phyloP scores from a whole-genome alignment of 2,113 vertebrate genomes.

The Charina bottae region DNA sequence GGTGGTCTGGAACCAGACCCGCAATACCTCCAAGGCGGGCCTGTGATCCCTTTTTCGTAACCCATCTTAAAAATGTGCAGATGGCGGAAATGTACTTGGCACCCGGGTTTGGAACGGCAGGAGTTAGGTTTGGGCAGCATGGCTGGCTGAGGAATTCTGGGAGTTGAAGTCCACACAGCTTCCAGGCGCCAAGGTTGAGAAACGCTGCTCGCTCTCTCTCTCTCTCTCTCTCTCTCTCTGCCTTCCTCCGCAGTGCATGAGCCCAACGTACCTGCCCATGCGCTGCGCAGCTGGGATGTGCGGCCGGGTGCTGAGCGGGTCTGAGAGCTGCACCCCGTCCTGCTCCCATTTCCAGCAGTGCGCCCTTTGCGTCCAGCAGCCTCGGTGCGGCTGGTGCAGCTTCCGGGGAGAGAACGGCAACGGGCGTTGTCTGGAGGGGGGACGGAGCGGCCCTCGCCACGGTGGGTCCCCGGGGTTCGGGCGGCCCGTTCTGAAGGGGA shows the following conservation, averaged over 20 bases:
- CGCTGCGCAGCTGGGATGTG: constrained; percentile 89
- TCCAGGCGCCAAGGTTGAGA: no score
- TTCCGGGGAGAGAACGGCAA: constrained; percentile 79
- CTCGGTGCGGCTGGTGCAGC: constrained; percentile 90
- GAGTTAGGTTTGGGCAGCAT: no score
- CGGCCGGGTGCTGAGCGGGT: constrained; percentile 83
- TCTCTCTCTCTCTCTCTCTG: fast-evolving
- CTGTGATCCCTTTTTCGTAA: no score
- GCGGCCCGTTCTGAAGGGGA: background rate
- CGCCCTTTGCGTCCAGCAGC: constrained; percentile 85
- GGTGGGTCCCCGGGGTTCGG: constrained; percentile 40
- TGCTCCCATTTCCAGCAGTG: constrained; percentile 87
- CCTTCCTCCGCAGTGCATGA: constrained; percentile 81
- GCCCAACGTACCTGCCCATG: constrained; percentile 86
- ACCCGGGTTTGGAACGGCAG: no score
- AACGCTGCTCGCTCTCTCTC: no score
- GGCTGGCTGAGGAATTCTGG: background rate
- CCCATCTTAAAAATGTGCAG: no score
- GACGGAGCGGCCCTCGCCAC: constrained; percentile 76
- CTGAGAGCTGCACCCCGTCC: constrained; percentile 85
- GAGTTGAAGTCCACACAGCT: background rate
- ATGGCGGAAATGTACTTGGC: no score
- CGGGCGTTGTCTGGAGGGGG: constrained; percentile 86
- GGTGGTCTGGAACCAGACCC: no score
- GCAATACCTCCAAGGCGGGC: no score